A percentile compares a stretch with the other conserved stretches of the same genome.
Evolutionary conservation across 2,797 vertebrate species (phyloP).

Genomic region (Triplophysa bombifrons): DNA sequence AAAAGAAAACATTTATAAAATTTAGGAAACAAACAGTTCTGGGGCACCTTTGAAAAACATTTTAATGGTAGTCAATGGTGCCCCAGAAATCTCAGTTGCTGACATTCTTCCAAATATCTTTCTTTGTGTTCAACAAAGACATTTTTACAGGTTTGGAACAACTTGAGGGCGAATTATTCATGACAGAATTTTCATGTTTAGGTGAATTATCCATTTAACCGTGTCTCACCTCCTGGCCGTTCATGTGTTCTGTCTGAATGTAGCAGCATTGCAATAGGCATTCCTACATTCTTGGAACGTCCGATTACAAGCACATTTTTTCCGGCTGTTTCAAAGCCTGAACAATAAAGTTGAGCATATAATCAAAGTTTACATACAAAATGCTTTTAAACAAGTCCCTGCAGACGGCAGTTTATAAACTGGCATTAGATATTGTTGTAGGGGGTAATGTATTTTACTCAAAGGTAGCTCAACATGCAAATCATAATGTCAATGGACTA

Average conservation of each 20-base stretch:
- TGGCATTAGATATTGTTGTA: background rate
- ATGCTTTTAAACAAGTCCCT: slow-evolving; percentile 36
- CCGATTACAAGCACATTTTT: slow-evolving; percentile 91
- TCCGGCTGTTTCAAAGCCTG: slow-evolving; percentile 84
- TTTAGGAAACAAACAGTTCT: too few species aligned
- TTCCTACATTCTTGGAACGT: slow-evolving; percentile 92
- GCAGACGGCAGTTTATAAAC: slow-evolving; percentile 9
- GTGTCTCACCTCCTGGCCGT: slow-evolving; percentile 84
- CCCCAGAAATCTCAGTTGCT: too few species aligned
- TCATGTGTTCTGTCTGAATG: slow-evolving; percentile 88
- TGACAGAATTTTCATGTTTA: too few species aligned
- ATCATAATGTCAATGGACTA: too few species aligned
- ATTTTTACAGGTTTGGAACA: too few species aligned
- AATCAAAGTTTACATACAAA: slow-evolving; percentile 56
- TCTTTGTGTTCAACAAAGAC: too few species aligned
- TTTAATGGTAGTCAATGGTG: too few species aligned
- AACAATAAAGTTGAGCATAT: background rate
- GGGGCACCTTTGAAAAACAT: too few species aligned
- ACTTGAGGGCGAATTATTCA: too few species aligned
- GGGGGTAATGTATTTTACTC: background rate
- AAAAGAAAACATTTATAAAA: too few species aligned
- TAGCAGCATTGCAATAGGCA: slow-evolving; percentile 92
- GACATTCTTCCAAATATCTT: too few species aligned
- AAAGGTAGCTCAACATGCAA: background rate
- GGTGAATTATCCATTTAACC: background rate